These are phyloP conservation scores for Stegastes partitus DNA, from an alignment of 2,113 vertebrate species.

Conservation along the genomic window DNA sequence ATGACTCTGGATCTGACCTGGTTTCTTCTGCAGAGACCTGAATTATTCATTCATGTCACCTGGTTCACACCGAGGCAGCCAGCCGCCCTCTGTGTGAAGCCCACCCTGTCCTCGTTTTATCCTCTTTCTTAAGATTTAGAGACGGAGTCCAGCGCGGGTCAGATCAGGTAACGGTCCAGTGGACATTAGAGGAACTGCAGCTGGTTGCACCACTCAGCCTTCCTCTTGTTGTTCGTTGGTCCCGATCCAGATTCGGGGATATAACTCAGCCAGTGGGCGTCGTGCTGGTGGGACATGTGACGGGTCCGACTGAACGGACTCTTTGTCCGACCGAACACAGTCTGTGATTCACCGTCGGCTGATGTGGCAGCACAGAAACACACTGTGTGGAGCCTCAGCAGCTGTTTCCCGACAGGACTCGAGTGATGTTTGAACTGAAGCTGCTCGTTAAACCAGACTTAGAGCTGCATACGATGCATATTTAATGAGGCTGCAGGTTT, in stretches of 20 bases:
- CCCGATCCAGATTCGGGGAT: background rate
- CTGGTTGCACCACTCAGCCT: too few relatives aligned
- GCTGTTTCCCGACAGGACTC: background rate
- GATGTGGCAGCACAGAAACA: background rate
- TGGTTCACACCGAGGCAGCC: too few relatives aligned
- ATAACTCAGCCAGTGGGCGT: conserved; percentile 7
- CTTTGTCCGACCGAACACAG: conserved; percentile 35
- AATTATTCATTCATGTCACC: too few relatives aligned
- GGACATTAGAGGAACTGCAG: too few relatives aligned
- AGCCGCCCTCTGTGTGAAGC: too few relatives aligned
- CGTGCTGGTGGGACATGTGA: conserved; percentile 19
- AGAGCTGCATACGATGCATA: conserved; percentile 6
- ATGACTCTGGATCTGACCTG: too few relatives aligned
- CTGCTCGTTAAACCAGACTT: background rate
- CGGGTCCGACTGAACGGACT: conserved; percentile 9
- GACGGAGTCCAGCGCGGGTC: too few relatives aligned
- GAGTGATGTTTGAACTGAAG: too few relatives aligned
- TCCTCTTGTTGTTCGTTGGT: background rate
- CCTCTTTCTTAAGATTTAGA: too few relatives aligned
- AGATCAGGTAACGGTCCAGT: too few relatives aligned
- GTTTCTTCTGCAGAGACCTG: too few relatives aligned
- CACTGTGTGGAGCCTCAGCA: background rate
- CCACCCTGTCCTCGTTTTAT: too few relatives aligned
- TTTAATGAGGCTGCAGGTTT: conserved; percentile 1
- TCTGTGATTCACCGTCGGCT: conserved; percentile 20